phyloP scores from a whole-genome alignment of 1,140 invertebrate species.

The Cephus cinctus region DNA sequence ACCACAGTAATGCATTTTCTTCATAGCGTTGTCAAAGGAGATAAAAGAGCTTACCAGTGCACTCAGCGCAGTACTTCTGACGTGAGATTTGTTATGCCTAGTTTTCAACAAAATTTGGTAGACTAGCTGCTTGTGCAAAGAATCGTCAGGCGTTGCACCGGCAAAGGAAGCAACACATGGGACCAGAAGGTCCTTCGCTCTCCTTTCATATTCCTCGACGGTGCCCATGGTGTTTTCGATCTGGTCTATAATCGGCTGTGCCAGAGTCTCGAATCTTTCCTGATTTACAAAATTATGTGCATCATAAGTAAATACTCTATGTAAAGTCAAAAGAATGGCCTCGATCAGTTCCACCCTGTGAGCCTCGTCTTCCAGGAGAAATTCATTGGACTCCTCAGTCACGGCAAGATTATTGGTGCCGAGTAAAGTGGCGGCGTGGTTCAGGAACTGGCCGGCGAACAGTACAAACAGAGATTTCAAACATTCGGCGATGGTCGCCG shows the following conservation, averaged over 20 bases:
- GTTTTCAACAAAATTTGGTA: conserved; percentile 89
- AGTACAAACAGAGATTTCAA: conserved; percentile 86
- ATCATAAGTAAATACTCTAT: conserved; percentile 79
- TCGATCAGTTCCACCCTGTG: conserved; percentile 64
- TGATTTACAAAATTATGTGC: conserved; percentile 79
- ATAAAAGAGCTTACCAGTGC: conserved; percentile 36
- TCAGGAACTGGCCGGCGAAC: conserved; percentile 83
- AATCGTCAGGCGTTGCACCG: conserved; percentile 78
- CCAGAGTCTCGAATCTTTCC: conserved; percentile 78
- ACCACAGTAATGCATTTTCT: conserved; percentile 12
- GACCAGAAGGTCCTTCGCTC: conserved; percentile 66
- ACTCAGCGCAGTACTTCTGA: conserved; percentile 41
- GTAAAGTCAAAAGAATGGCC: conserved; percentile 71
- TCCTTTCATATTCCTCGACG: conserved; percentile 60
- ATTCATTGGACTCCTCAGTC: conserved; percentile 47
- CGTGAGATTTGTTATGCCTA: conserved; percentile 66
- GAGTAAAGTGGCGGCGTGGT: conserved; percentile 73
- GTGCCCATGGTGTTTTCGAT: conserved; percentile 75
- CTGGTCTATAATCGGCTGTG: conserved; percentile 86
- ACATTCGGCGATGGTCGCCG: conserved; percentile 73
- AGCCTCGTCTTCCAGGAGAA: conserved; percentile 56
- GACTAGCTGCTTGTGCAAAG: conserved; percentile 84
- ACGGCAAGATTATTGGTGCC: conserved; percentile 45
- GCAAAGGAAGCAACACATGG: conserved; percentile 81
- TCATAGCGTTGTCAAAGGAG: conserved; percentile 9